These are phyloP conservation scores for Palaemon carinicauda DNA, from an alignment of 1,140 invertebrate genomes.

Conservation along the genomic window DNA sequence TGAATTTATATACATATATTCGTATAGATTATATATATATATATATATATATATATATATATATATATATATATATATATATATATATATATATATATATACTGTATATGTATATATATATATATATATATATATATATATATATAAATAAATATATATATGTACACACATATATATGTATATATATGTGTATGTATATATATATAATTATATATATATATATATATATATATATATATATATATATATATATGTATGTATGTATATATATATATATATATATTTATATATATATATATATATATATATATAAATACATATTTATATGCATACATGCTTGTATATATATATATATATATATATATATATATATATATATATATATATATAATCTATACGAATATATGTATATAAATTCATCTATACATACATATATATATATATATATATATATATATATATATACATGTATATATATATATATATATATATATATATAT, in stretches of 20 bases:
- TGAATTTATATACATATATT: neutral
- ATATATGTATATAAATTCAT: neutral
- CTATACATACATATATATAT: neutral
- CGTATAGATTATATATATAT: neutral
- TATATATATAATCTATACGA: neutral
- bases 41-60: neutral
- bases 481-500: too few species aligned
- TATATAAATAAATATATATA: too few species aligned
- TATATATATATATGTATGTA: too few species aligned
- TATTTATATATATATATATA: too few species aligned
- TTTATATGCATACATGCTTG: neutral
- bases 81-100: slow-evolving; percentile 2
- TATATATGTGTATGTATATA: too few species aligned
- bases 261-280: too few species aligned
- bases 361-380: neutral
- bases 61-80: slow-evolving; percentile 2
- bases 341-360: slow-evolving; percentile 2
- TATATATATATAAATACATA: too few species aligned
- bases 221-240: too few species aligned
- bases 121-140: too few species aligned
- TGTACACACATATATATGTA: too few species aligned
- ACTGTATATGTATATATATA: neutral
- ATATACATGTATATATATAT: neutral
- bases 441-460: slow-evolving; percentile 9
- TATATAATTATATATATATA: too few species aligned